phyloP scores from a whole-genome alignment of 2,888 invertebrate species.

The Eudemis profundana region DNA sequence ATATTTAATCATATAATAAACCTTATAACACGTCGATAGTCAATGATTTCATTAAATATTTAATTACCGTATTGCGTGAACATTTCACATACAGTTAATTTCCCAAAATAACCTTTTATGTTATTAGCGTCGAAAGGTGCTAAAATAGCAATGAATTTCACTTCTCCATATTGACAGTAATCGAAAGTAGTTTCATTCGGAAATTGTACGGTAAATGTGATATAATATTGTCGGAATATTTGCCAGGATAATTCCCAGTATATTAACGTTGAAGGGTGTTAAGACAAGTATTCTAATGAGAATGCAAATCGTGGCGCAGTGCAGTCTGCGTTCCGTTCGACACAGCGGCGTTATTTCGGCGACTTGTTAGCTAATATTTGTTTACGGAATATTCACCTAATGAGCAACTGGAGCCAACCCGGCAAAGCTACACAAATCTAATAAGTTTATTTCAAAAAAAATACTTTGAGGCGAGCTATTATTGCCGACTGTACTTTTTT shows the following conservation, averaged over 20 bases:
- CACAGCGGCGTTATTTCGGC: conserved; percentile 51
- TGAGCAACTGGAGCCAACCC: not conserved
- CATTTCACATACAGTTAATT: too few relatives aligned
- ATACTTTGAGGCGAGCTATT: not conserved
- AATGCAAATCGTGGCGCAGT: conserved; percentile 63
- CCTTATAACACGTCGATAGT: too few relatives aligned
- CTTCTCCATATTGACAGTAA: not conserved
- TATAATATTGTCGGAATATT: conserved; percentile 20
- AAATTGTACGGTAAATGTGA: not conserved
- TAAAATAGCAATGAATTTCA: not conserved
- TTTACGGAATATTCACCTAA: conserved; percentile 15
- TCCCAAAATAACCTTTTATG: too few relatives aligned
- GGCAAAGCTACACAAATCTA: not conserved
- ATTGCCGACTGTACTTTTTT: too few relatives aligned
- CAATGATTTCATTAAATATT: too few relatives aligned
- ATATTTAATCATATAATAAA: too few relatives aligned
- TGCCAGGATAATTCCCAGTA: conserved; percentile 42
- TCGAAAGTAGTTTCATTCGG: not conserved
- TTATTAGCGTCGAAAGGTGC: too few relatives aligned
- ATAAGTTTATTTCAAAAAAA: not conserved
- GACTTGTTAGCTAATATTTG: conserved; percentile 49
- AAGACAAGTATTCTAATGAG: conserved; percentile 64
- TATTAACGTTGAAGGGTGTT: conserved; percentile 52
- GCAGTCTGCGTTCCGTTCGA: conserved; percentile 55
- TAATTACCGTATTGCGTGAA: too few relatives aligned